These are phyloP conservation scores for Cephalopterus ornatus DNA, from an alignment of 2,113 vertebrate species.

Conservation along the genomic window DNA sequence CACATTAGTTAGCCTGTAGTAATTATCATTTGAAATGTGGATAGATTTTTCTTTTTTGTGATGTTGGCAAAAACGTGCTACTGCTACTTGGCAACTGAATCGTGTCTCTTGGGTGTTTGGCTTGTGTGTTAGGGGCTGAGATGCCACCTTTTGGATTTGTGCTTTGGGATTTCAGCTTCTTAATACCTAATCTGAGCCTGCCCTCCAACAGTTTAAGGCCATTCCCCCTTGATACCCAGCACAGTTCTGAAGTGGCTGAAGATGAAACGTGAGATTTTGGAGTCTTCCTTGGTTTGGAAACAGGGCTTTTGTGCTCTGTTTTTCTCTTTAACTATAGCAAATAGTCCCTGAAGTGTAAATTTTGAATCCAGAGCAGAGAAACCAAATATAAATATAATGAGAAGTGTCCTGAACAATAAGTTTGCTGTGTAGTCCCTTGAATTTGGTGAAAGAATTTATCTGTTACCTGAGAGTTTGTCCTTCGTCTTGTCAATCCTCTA, in stretches of 20 bases:
- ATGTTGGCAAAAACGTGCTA: background rate
- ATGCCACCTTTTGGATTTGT: background rate
- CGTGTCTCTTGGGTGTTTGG: background rate
- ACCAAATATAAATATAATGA: background rate
- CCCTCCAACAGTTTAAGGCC: background rate
- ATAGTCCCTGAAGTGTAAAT: background rate
- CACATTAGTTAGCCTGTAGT: background rate
- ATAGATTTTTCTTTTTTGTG: background rate
- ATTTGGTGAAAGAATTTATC: background rate
- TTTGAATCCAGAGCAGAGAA: background rate
- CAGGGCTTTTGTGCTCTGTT: background rate
- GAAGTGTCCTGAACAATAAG: background rate
- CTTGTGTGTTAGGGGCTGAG: background rate
- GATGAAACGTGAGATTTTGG: accelerated
- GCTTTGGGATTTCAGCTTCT: background rate
- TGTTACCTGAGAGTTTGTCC: background rate
- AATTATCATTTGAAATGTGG: background rate
- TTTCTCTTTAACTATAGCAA: background rate
- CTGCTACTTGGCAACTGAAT: background rate
- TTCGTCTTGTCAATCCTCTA: background rate
- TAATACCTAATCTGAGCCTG: background rate
- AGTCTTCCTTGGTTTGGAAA: background rate
- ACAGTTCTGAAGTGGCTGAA: background rate
- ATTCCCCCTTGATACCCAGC: background rate
- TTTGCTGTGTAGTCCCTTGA: background rate